phyloP scores from a whole-genome alignment of 2,113 vertebrate species.

The Lathamus discolor region DNA sequence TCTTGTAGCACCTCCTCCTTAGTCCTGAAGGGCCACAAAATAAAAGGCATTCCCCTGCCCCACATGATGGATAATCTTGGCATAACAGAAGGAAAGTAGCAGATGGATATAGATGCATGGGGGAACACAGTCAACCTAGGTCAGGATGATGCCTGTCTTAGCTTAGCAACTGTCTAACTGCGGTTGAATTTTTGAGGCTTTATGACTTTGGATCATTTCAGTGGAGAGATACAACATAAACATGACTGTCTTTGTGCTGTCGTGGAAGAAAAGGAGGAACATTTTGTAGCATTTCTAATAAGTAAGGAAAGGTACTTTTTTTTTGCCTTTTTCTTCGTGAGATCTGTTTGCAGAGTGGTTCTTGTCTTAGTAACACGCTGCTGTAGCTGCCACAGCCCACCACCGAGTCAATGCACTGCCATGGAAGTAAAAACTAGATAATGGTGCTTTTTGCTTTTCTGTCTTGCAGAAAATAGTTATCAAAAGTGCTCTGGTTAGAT shows the following conservation, averaged over 20 bases:
- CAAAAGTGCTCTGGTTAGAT: neutral
- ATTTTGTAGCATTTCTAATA: neutral
- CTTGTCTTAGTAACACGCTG: neutral
- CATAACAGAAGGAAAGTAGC: slow-evolving; percentile 37
- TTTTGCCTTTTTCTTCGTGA: neutral
- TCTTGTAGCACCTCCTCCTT: neutral
- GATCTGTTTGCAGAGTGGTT: neutral
- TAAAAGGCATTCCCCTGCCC: slow-evolving; percentile 29
- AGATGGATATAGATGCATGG: slow-evolving; percentile 4
- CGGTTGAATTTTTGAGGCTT: slow-evolving; percentile 7
- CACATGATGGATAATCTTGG: slow-evolving; percentile 38
- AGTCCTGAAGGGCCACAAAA: neutral
- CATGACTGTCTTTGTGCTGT: neutral
- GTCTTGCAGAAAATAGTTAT: neutral
- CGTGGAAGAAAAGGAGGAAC: neutral
- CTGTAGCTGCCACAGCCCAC: neutral
- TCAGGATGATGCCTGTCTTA: neutral
- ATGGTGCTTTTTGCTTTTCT: neutral
- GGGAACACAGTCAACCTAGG: neutral
- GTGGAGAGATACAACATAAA: neutral
- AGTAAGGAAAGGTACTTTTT: neutral
- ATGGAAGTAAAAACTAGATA: neutral
- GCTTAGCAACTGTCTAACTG: slow-evolving; percentile 14
- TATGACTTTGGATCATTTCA: neutral
- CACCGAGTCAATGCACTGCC: neutral